These are phyloP conservation scores for Octomys mimax DNA, from an alignment of 2,797 vertebrate species.

Conservation along the genomic window DNA sequence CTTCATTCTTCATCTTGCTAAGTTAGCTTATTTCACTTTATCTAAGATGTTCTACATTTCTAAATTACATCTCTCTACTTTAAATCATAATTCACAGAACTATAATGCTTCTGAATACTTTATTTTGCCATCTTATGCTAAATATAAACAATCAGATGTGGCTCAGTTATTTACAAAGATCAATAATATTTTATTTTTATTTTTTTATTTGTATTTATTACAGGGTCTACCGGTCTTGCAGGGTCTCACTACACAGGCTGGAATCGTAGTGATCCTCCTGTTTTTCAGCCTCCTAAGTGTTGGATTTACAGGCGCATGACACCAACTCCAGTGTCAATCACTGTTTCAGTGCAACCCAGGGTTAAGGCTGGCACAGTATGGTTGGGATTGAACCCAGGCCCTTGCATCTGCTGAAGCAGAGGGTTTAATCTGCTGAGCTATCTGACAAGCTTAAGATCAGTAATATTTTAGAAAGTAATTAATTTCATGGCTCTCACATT, in stretches of 20 bases:
- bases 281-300: no score
- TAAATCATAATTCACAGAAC: conserved; percentile 6
- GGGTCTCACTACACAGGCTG: no score
- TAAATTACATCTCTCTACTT: neutral
- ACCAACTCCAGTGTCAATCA: no score
- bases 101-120: neutral
- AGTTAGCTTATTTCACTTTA: neutral
- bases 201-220: no score
- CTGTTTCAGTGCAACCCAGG: no score
- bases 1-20: neutral
- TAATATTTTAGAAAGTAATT: neutral
- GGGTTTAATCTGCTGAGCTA: no score
- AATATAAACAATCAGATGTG: neutral
- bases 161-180: neutral
- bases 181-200: neutral
- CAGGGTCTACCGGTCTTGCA: no score
- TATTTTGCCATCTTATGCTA: neutral
- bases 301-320: no score
- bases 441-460: neutral
- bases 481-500: neutral
- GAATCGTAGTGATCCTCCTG: no score
- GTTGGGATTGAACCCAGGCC: no score
- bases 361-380: no score
- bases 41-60: neutral
- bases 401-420: no score